Evolutionary conservation across 2,797 vertebrate species (phyloP).

Genomic region (Enteromius argenteus): DNA sequence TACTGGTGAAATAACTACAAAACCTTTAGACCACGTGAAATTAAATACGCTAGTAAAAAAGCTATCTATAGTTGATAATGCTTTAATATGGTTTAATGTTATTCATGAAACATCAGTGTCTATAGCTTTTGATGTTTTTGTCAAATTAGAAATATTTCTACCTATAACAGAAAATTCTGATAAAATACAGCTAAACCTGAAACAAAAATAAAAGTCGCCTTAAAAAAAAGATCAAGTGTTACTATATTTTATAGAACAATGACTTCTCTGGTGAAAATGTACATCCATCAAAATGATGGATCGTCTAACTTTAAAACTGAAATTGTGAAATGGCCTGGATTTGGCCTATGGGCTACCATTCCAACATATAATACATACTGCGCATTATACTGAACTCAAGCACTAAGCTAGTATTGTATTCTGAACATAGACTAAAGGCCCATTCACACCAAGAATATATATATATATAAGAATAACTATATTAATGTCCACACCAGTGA

Average conservation of each 20-base stretch:
- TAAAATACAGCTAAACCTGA: neutral
- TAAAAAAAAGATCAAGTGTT: neutral
- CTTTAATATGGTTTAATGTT: neutral
- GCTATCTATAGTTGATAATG: neutral
- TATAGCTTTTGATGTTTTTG: neutral
- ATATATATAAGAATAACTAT: neutral
- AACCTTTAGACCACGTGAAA: neutral
- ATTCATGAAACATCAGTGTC: neutral
- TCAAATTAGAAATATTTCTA: neutral
- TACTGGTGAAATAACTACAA: neutral
- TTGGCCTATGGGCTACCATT: neutral
- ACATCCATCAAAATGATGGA: conserved; percentile 24
- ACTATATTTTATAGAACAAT: neutral
- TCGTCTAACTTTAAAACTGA: neutral
- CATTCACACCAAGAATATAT: neutral
- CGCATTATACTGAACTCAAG: neutral
- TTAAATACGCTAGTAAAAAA: neutral
- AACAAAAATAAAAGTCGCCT: neutral
- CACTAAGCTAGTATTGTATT: neutral
- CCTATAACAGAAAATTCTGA: neutral
- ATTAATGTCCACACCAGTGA: neutral
- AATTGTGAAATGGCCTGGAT: neutral
- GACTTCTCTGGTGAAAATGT: neutral
- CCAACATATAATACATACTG: neutral
- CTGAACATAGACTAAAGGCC: neutral